Conservation (phyloP, 2,113 vertebrate genomes). For the Bubo bubo region DNA sequence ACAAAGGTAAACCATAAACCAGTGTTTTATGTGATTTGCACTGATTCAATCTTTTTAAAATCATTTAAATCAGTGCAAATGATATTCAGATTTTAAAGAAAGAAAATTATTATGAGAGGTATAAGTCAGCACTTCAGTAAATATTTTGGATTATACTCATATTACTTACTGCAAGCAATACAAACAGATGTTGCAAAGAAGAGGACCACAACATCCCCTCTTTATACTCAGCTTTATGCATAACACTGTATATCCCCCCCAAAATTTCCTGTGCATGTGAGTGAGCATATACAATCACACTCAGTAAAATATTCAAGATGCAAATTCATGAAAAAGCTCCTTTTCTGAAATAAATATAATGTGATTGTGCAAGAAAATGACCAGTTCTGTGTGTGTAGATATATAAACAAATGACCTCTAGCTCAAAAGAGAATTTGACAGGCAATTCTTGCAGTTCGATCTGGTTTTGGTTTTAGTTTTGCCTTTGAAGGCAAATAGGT, state of each 20-base stretch:
- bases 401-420: not conserved
- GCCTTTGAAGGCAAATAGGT: not conserved
- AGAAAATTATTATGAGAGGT: not conserved
- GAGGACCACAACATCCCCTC: not conserved
- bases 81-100: not conserved
- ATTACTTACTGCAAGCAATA: not conserved
- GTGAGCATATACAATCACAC: not conserved
- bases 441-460: not conserved
- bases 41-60: not conserved
- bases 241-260: not conserved
- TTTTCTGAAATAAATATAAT: not conserved
- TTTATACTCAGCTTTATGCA: not conserved
- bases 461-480: not conserved
- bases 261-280: not conserved
- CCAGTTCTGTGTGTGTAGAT: not conserved
- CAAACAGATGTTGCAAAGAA: not conserved
- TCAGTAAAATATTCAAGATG: not conserved
- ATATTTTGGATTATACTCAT: not conserved
- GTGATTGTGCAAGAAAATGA: not conserved
- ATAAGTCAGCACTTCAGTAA: not conserved
- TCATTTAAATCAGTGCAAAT: not conserved
- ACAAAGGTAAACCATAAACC: not conserved
- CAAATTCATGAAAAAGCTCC: not conserved
- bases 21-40: not conserved
- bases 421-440: not conserved